Evolutionary conservation across 1,140 invertebrate genomes (phyloP), one percentile per base, ranked within the genome.

Genomic region (Agrilus planipennis): DNA sequence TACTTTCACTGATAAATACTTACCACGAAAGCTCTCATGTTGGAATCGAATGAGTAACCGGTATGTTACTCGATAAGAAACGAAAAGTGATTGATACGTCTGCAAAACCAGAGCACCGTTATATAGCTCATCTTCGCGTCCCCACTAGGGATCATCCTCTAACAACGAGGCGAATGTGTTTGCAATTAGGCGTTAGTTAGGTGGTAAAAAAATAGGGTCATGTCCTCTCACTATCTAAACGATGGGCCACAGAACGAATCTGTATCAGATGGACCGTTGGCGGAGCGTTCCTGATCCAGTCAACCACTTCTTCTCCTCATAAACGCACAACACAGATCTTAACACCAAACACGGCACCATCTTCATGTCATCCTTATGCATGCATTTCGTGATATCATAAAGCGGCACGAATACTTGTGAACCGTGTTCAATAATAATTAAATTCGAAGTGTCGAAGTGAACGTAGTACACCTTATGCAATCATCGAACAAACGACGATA

Each of bases 201-300:
- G 46, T 52, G 49, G 49, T 48, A 42, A 44, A 50, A n/a, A 54
- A 54, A 49, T 48, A 46, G 48, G 52, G 52, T 54, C 52, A 52
- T 34, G 49, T 50, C 49, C 50, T 52, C 50, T 51, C 53, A 53
- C 53, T 42, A 40, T 18, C 20, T 14, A 20, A 16, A 14, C n/a
- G 14, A 20, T 30, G 22, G 27, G 19, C 42, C 36, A 27, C 34
- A 22, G 11, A 21, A 10, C 29, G 36, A 34, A 44, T 44, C 42
- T 44, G 36, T 44, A 44, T 39, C 42, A 44, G 34, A n/a, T 16
- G 9, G 19, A n/a, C n/a, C n/a, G n/a, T n/a, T n/a, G n/a, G n/a
- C n/a, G n/a, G n/a, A n/a, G n/a, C n/a, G n/a, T n/a, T n/a, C n/a
- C n/a, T n/a, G n/a, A n/a, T n/a, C n/a, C n/a, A n/a, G n/a, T n/a